phyloP scores from a whole-genome alignment of 2,888 invertebrate species.

The Cynaeus angustus region DNA sequence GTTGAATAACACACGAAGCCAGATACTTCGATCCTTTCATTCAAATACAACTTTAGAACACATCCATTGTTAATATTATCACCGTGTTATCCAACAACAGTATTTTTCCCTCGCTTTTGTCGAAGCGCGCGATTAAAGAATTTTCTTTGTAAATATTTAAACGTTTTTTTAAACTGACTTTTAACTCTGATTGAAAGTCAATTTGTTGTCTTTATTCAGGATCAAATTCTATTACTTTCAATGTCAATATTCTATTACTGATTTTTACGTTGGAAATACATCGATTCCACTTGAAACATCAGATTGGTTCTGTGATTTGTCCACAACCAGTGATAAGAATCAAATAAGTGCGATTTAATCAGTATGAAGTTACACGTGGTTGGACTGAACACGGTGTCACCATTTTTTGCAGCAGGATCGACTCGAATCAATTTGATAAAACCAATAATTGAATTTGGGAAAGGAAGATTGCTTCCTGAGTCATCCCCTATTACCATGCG shows the following conservation, averaged over 20 bases:
- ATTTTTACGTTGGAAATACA: not conserved
- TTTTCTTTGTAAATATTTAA: constrained; percentile 27
- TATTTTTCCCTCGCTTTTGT: constrained; percentile 17
- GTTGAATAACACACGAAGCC: constrained; percentile 27
- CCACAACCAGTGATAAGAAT: not conserved
- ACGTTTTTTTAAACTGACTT: constrained; percentile 11
- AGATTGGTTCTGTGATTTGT: not conserved
- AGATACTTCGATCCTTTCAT: constrained; percentile 22
- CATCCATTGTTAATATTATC: constrained; percentile 22
- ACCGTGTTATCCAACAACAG: not conserved
- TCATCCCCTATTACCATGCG: not conserved
- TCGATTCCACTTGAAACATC: no score
- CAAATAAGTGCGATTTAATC: constrained; percentile 4
- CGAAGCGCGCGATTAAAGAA: constrained; percentile 20
- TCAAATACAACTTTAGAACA: constrained; percentile 12
- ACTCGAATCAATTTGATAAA: not conserved
- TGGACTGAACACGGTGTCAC: not conserved
- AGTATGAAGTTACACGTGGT: not conserved
- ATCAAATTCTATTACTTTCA: not conserved
- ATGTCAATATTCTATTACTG: not conserved
- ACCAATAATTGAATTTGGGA: not conserved
- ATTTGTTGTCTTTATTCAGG: constrained; percentile 1
- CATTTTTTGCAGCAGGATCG: not conserved
- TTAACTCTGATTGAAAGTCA: constrained; percentile 13
- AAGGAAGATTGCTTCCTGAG: not conserved